These are phyloP conservation scores for Scophthalmus maximus DNA, from an alignment of 2,113 vertebrate genomes.

Conservation along the genomic window DNA sequence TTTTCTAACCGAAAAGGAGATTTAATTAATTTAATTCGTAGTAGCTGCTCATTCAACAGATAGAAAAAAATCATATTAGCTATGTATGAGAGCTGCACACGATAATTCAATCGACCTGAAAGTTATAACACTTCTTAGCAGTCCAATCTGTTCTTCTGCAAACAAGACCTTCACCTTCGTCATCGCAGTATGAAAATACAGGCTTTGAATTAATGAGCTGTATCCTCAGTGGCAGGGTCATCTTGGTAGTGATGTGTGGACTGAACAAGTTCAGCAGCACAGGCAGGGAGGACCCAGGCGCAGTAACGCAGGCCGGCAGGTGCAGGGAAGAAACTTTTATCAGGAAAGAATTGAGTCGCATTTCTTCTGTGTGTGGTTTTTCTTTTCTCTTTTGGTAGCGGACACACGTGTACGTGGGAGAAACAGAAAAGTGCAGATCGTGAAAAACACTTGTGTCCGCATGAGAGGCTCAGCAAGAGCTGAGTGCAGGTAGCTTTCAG, in stretches of 20 bases:
- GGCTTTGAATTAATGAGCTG: slow-evolving; percentile 55
- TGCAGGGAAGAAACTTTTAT: background rate
- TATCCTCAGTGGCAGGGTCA: slow-evolving; percentile 23
- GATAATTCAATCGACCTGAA: background rate
- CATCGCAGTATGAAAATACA: slow-evolving; percentile 14
- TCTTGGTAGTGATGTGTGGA: slow-evolving; percentile 41
- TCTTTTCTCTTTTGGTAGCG: too few relatives aligned
- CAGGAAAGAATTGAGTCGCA: background rate
- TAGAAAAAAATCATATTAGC: background rate
- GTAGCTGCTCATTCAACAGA: background rate
- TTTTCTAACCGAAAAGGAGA: slow-evolving; percentile 1
- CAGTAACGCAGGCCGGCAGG: background rate
- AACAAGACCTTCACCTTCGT: slow-evolving; percentile 36
- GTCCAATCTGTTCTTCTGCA: slow-evolving; percentile 24
- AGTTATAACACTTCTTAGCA: background rate
- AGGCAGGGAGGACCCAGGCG: too few relatives aligned
- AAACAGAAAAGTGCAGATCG: too few relatives aligned
- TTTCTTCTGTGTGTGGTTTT: too few relatives aligned
- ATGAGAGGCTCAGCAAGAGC: too few relatives aligned
- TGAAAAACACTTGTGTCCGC: too few relatives aligned
- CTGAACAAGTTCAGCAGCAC: too few relatives aligned
- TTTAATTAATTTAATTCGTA: background rate
- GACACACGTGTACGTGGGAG: too few relatives aligned
- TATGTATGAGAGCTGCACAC: background rate
- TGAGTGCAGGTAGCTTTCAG: background rate